Conservation (phyloP, 2,888 invertebrate genomes). For the Parasteatoda lunata region DNA sequence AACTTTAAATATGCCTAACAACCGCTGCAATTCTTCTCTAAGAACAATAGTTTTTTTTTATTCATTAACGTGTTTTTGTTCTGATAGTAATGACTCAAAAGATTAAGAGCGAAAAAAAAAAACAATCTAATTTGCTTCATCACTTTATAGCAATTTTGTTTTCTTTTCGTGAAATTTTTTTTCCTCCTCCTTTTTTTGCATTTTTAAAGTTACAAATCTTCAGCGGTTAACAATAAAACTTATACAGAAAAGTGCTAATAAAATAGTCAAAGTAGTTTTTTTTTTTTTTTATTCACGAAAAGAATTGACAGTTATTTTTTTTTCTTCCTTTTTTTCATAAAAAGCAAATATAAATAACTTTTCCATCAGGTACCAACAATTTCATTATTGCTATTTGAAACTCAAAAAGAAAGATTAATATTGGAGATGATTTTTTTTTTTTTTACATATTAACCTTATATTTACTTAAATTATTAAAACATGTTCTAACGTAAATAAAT, state of each 20-base stretch:
- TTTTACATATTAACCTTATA: no score
- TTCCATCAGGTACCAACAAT: not conserved
- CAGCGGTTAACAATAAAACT: not conserved
- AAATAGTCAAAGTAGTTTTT: not conserved
- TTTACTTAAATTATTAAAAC: no score
- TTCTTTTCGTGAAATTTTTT: conserved; percentile 33
- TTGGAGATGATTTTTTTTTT: no score
- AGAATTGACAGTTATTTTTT: not conserved
- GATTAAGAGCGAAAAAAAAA: conserved; percentile 53
- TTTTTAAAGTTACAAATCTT: not conserved
- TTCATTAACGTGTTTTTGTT: conserved; percentile 65
- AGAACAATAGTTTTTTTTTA: conserved; percentile 58
- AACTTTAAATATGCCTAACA: conserved; percentile 68
- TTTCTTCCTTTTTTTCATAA: not conserved
- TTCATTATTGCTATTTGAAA: not conserved
- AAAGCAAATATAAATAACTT: not conserved
- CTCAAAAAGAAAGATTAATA: no score
- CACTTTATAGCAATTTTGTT: conserved; percentile 65
- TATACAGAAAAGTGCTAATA: not conserved
- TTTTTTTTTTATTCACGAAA: not conserved
- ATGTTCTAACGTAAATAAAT: no score
- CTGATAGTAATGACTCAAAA: conserved; percentile 66
- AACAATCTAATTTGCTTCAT: conserved; percentile 66
- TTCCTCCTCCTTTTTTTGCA: not conserved
- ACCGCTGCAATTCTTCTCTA: conserved; percentile 56